Conservation (phyloP, 2,113 vertebrate genomes). For the Rhinolophus ferrumequinum region DNA sequence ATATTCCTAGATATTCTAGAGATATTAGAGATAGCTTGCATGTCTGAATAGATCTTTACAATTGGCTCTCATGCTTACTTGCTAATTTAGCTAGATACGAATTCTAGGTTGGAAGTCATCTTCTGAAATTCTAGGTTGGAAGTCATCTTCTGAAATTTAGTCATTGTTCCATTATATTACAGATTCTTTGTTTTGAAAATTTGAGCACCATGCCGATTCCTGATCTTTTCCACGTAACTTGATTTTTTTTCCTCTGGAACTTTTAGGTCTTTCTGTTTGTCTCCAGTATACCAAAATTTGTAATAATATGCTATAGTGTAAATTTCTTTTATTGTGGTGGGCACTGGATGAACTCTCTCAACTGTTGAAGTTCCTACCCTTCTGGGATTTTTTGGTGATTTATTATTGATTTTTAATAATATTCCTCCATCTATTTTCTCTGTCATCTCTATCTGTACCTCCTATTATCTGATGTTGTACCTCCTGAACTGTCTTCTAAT, state of each 20-base stretch:
- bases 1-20: no score
- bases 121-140: not conserved
- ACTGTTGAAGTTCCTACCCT: not conserved
- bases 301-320: not conserved
- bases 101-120: not conserved
- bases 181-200: not conserved
- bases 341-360: not conserved
- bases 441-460: not conserved
- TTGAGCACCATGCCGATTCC: not conserved
- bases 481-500: not conserved
- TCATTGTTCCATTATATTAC: not conserved
- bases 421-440: not conserved
- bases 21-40: not conserved
- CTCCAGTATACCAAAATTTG: not conserved
- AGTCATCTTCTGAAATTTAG: conserved; percentile 7
- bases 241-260: not conserved
- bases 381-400: not conserved
- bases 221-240: not conserved
- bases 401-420: not conserved
- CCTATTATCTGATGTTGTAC: not conserved
- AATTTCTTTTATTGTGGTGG: not conserved
- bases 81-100: not conserved
- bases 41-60: not conserved
- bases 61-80: not conserved
- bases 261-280: not conserved